Evolutionary conservation across 2,888 invertebrate genomes (phyloP), one percentile per base, ranked within the genome.

Genomic region (Latrodectus elegans): DNA sequence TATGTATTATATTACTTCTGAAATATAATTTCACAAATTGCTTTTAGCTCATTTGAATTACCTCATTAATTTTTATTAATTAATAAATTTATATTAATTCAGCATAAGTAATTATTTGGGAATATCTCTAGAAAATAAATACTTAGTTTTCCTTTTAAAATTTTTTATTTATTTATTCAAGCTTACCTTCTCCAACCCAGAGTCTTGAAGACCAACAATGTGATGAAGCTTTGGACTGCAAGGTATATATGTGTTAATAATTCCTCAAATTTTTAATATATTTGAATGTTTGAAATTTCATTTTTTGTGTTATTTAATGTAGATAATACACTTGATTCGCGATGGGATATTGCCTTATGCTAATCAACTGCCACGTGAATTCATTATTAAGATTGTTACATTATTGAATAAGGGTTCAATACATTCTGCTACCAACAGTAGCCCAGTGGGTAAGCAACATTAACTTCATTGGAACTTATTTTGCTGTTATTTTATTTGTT

Each of bases 341-440:
- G 95, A 95, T 89, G 95, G 97, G 93, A 95, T 97, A 92, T 92
- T 95, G 91, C 96, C 97, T 65, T 95, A 95, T 92, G 95, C 96
- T 4, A 94, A 94, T 90, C 94, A 94, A 90, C 94, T 97, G 92
- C 96, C 96, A 80, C 94, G 95, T 92, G 95, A 96, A 90, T 96
- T 97, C 92, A 95, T 95, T 90, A 94, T 96, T 91, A 95, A 95
- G 92, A 95, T 97, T 77, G 96, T 97, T 90, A 95, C 95, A 90
- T 93, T 97, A 89, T 93, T 97, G 83, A 96, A 97, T 92, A 95
- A 95, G 91, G 97, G 97, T 17, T 96, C 97, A 55, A 96, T 97
- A 91, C 95, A 96, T 93, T 95, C 96, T 17, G 95, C 91, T 15
- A 90, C 91, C 10, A 90, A 85, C 68, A 89, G 89, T n/a, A 88